Evolutionary conservation across 2,797 vertebrate species (phyloP), one percentile per base, ranked within the genome.

Genomic region (Geotria australis): DNA sequence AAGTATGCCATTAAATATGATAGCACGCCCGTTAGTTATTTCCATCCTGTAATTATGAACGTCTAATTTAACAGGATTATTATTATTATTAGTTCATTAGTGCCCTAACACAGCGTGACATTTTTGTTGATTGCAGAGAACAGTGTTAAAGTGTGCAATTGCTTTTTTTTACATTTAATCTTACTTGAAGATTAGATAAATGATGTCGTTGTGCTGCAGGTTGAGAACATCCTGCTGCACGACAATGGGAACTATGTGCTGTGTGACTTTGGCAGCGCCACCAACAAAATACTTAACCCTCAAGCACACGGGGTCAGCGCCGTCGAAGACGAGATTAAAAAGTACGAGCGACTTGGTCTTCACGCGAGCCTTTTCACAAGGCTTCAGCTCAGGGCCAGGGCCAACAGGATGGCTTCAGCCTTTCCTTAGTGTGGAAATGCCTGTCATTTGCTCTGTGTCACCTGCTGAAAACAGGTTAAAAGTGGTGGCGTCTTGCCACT

Each of bases 231-330:
- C 65, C 75, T 98, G 63, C 76, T 98, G 55, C 91, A 96, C 5
- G 91, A 98, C 64, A 77, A 80, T 58, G 91, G 91, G 62, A 86
- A 98, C 64, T 98, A 96, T 1, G 91, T 98, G 59, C 73, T 98
- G 48, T 98, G 91, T 71, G 91, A 98, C 67, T 96, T 98, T 64
- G 91, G 91, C 64, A 96, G 89, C n/a, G 89, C 91, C 61, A 96
- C 82, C 12, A 85, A 89, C 69, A 76, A 64, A 64, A 83, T 81
- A 65, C 86, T 93, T 73, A 85, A 96, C 66, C 91, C 91, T 47
- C 85, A 94, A 46, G 69, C 71, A 3, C 85, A 94, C 62, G 91
- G 91, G 5, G 85, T 89, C 47, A 75, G 78, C 1, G 68, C 72
- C 0, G 80, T 98, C 1, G 91, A 98, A 68, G 91, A 98, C 63